These are phyloP conservation scores for Heliconius sara DNA, from an alignment of 2,888 invertebrate genomes.

Conservation along the genomic window DNA sequence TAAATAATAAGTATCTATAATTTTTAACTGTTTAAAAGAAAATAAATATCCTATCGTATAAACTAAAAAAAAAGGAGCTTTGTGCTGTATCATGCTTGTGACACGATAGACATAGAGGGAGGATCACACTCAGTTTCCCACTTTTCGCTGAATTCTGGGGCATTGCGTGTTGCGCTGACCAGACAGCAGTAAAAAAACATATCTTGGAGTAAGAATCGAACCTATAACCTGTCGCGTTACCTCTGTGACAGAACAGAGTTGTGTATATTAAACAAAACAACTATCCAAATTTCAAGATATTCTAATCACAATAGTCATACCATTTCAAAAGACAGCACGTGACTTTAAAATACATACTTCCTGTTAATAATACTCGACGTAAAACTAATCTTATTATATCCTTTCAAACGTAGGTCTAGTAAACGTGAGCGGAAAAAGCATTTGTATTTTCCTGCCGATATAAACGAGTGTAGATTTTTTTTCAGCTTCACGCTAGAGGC, in stretches of 20 bases:
- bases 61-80: too few relatives aligned
- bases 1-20: too few relatives aligned
- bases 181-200: not conserved
- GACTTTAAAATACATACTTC: constrained; percentile 6
- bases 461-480: not conserved
- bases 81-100: too few relatives aligned
- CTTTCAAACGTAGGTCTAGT: not conserved
- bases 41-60: too few relatives aligned
- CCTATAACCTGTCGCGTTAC: not conserved
- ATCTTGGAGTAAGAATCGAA: not conserved
- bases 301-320: not conserved
- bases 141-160: not conserved
- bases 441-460: constrained; percentile 5
- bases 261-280: too few relatives aligned
- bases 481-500: too few relatives aligned
- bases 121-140: not conserved
- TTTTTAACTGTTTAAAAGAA: too few relatives aligned
- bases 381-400: constrained; percentile 18
- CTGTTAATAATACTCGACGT: not conserved
- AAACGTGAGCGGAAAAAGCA: constrained; percentile 26
- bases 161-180: too few relatives aligned
- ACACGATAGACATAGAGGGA: too few relatives aligned
- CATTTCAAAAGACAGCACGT: constrained; percentile 1
- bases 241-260: too few relatives aligned
- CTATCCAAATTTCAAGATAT: too few relatives aligned